Evolutionary conservation across 2,888 invertebrate genomes (phyloP).

Genomic region (Hypselothyrea guttata): DNA sequence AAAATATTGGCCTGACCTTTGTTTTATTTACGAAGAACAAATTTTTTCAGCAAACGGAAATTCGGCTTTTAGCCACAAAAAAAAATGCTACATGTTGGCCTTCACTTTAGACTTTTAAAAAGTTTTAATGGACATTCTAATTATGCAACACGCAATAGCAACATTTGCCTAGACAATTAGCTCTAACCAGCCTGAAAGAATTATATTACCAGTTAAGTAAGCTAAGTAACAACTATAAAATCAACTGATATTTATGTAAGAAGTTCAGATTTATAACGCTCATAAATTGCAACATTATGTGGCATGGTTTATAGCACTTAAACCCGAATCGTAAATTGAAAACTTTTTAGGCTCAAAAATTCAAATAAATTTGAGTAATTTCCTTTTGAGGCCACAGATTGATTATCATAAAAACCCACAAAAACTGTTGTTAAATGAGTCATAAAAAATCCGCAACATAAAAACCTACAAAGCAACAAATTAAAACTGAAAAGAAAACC

Average conservation of each 20-base stretch:
- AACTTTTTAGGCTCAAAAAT: too few relatives aligned
- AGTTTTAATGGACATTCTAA: conserved; percentile 4
- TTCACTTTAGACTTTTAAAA: conserved; percentile 2
- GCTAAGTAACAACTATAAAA: too few relatives aligned
- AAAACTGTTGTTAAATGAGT: conserved; percentile 29
- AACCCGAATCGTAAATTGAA: too few relatives aligned
- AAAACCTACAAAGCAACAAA: conserved; percentile 53
- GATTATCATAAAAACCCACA: conserved; percentile 9
- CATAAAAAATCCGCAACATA: conserved; percentile 43
- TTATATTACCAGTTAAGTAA: too few relatives aligned
- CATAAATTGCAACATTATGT: too few relatives aligned
- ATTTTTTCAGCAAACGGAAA: background rate
- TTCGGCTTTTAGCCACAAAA: conserved; percentile 1
- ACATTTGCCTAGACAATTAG: background rate
- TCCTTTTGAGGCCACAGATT: background rate
- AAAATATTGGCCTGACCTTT: background rate
- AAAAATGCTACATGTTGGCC: conserved; percentile 15
- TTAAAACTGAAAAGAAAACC: conserved; percentile 7
- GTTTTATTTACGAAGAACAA: background rate
- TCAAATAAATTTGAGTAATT: too few relatives aligned
- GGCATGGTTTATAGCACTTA: too few relatives aligned
- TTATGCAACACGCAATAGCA: background rate
- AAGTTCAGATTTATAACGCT: too few relatives aligned
- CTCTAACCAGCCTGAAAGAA: too few relatives aligned
- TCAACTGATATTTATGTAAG: too few relatives aligned